These are phyloP conservation scores for Phania funesta DNA, from an alignment of 2,888 invertebrate species.

Conservation along the genomic window DNA sequence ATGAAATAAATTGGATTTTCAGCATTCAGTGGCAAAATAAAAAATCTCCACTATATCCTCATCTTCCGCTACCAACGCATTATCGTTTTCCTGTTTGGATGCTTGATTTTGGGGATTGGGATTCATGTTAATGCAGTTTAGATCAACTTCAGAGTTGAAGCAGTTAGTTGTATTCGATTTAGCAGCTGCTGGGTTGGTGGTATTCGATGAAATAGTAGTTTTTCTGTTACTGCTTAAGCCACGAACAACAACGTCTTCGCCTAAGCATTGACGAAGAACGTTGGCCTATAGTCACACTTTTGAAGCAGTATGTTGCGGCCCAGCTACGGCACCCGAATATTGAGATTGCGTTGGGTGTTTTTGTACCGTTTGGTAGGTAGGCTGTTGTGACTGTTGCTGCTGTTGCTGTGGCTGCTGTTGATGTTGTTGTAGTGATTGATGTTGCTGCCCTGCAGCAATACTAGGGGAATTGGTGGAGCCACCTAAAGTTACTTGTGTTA, in stretches of 20 bases:
- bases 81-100: not conserved
- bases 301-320: conserved; percentile 78
- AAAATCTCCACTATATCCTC: conserved; percentile 74
- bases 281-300: conserved; percentile 81
- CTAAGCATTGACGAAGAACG: conserved; percentile 69
- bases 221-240: conserved; percentile 69
- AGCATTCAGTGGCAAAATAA: conserved; percentile 77
- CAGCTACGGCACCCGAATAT: conserved; percentile 72
- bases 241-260: conserved; percentile 74
- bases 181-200: conserved; percentile 17
- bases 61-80: conserved; percentile 19
- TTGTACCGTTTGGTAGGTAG: conserved; percentile 78
- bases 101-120: conserved; percentile 8
- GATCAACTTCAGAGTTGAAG: conserved; percentile 26
- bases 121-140: conserved; percentile 11
- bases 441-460: conserved; percentile 74
- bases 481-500: conserved; percentile 83
- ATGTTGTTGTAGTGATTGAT: no score
- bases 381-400: conserved; percentile 70
- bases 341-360: conserved; percentile 72
- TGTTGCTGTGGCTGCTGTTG: conserved; percentile 68
- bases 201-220: conserved; percentile 67
- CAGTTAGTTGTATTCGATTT: conserved; percentile 27
- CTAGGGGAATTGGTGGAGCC: conserved; percentile 83
- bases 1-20: no score